Percentiles rank a stretch among this genome's conserved stretches.
Conservation (phyloP, 1,140 invertebrate genomes). For the Pissodes strobi region DNA sequence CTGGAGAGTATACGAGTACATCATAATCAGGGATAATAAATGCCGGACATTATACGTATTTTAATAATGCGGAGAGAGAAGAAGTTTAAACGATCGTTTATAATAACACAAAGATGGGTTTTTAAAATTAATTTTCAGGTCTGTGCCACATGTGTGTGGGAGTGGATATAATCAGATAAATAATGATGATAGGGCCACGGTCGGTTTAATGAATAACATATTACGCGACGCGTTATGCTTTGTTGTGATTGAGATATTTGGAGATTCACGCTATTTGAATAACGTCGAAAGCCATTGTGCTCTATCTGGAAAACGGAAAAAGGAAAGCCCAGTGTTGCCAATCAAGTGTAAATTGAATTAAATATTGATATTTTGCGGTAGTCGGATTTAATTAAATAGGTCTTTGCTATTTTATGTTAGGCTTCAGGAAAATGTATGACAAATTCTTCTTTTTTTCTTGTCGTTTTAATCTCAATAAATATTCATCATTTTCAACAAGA, state of each 20-base stretch:
- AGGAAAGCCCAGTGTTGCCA: no score
- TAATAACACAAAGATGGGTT: conserved; percentile 24
- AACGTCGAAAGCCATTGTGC: no score
- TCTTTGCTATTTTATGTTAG: no score
- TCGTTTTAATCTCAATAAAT: no score
- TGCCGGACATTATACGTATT: conserved; percentile 23
- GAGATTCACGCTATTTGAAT: no score
- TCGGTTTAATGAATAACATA: conserved; percentile 6
- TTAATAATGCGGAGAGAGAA: conserved; percentile 13
- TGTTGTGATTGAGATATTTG: conserved; percentile 6
- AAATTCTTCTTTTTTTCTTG: no score
- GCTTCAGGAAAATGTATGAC: no score
- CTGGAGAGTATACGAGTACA: conserved; percentile 24
- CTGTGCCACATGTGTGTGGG: conserved; percentile 14
- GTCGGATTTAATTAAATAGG: no score
- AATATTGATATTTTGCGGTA: no score
- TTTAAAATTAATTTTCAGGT: conserved; percentile 24
- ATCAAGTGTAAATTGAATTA: no score
- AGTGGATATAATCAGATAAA: conserved; percentile 11
- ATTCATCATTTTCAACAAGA: no score
- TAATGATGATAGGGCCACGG: conserved; percentile 11
- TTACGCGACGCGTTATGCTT: conserved; percentile 8
- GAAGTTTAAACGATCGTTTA: conserved; percentile 18
- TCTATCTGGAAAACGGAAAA: no score
- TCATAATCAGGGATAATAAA: conserved; percentile 27